A percentile compares a stretch with the other conserved stretches of the same genome.
phyloP scores from a whole-genome alignment of 2,888 invertebrate species.

The Cantharis nigra region DNA sequence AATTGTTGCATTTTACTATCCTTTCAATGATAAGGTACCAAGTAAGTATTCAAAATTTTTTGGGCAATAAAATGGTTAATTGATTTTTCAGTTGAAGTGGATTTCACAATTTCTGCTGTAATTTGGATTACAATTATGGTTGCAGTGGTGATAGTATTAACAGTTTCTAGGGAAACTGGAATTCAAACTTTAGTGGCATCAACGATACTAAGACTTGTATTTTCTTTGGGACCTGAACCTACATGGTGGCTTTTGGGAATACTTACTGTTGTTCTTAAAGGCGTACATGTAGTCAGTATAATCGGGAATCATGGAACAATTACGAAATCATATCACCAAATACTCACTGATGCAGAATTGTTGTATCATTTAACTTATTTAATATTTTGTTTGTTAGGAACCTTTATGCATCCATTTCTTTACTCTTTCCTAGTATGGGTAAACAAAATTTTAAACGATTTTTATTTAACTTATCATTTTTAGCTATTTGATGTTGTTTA shows the following conservation, averaged over 20 bases:
- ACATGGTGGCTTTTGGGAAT: conserved; percentile 85
- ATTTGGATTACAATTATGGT: conserved; percentile 82
- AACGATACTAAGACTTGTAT: conserved; percentile 85
- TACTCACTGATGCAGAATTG: conserved; percentile 87
- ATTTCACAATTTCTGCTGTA: conserved; percentile 81
- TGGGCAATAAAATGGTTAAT: not conserved
- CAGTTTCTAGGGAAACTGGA: conserved; percentile 77
- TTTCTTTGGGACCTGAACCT: conserved; percentile 90
- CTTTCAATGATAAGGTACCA: conserved; percentile 82
- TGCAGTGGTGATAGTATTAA: conserved; percentile 76
- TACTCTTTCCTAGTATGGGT: conserved; percentile 91
- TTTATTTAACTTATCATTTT: conserved; percentile 38
- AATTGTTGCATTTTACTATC: conserved; percentile 96
- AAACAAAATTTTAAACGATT: not conserved
- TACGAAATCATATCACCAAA: conserved; percentile 83
- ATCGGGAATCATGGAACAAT: conserved; percentile 98
- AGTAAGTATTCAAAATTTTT: conserved; percentile 59
- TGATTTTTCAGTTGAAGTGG: conserved; percentile 64
- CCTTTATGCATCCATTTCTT: conserved; percentile 97
- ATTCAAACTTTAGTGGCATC: conserved; percentile 79
- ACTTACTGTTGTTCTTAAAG: conserved; percentile 87
- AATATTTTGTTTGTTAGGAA: conserved; percentile 87
- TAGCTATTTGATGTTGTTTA: conserved; percentile 98
- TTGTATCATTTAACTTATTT: conserved; percentile 91
- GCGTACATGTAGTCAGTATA: conserved; percentile 92